These are phyloP conservation scores for Pterocles gutturalis DNA, from an alignment of 2,113 vertebrate genomes.

Conservation along the genomic window DNA sequence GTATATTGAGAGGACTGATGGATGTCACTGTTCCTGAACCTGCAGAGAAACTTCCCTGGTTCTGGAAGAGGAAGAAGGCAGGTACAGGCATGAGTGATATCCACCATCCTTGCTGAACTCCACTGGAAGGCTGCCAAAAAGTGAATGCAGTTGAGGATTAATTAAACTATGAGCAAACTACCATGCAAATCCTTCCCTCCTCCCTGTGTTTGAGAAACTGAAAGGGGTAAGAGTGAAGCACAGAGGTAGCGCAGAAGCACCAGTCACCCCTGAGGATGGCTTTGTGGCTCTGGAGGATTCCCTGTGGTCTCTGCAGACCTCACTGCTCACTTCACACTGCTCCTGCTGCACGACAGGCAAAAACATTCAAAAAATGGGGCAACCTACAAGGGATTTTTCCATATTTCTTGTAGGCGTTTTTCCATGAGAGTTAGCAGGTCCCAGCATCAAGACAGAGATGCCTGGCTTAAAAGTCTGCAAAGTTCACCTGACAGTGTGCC, in stretches of 20 bases:
- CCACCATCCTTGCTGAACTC: constrained; percentile 17
- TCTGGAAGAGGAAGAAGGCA: constrained; percentile 10
- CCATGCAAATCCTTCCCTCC: background rate
- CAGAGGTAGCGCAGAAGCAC: background rate
- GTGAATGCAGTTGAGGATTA: background rate
- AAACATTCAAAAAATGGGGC: background rate
- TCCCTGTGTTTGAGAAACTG: background rate
- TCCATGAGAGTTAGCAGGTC: background rate
- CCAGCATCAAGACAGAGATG: background rate
- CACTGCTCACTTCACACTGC: background rate
- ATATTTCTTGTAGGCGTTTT: background rate
- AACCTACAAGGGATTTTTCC: background rate
- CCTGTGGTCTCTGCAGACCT: background rate
- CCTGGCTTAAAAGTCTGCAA: background rate
- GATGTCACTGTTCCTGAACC: background rate
- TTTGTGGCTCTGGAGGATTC: background rate
- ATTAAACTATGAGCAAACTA: constrained; percentile 47
- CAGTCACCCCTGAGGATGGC: background rate
- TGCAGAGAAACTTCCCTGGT: background rate
- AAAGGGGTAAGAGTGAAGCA: background rate
- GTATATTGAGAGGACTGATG: background rate
- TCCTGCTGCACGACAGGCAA: background rate
- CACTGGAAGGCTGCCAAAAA: constrained; percentile 26
- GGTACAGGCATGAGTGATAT: constrained; percentile 25
- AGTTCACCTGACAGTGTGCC: background rate